Evolutionary conservation across 2,797 vertebrate species (phyloP).

Genomic region (Heteromormyrus szaboi): DNA sequence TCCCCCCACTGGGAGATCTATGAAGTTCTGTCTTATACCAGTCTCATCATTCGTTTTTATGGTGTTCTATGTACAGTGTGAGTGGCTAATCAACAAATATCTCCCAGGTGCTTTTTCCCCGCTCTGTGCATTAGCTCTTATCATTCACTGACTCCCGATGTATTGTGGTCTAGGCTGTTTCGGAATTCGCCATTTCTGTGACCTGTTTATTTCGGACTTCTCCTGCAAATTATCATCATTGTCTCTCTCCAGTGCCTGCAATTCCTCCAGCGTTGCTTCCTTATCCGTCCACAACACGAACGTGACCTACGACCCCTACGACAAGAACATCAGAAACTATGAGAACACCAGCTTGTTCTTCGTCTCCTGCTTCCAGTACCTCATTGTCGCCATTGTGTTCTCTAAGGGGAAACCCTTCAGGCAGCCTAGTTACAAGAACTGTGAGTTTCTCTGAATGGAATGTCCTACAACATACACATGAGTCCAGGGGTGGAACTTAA

Average conservation of each 20-base stretch:
- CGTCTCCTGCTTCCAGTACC: constrained; percentile 94
- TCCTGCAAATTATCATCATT: neutral
- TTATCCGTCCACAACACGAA: constrained; percentile 55
- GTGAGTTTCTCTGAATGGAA: constrained; percentile 57
- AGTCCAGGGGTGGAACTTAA: neutral
- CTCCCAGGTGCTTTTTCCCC: neutral
- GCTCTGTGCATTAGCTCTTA: neutral
- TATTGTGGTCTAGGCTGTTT: neutral
- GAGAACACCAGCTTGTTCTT: constrained; percentile 97
- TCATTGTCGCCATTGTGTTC: constrained; percentile 89
- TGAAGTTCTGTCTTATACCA: neutral
- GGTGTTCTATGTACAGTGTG: neutral
- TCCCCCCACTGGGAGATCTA: neutral
- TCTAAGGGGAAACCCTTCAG: constrained; percentile 97
- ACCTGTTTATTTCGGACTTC: neutral
- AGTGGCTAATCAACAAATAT: neutral
- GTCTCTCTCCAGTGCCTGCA: constrained; percentile 65
- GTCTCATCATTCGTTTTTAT: neutral
- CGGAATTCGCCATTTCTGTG: neutral
- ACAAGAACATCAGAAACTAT: constrained; percentile 73
- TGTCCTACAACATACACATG: neutral
- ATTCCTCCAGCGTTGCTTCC: constrained; percentile 48
- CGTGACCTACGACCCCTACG: constrained; percentile 59
- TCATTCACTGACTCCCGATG: too few species aligned
- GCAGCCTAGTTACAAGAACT: constrained; percentile 91